Conservation (phyloP, 64 coral and sea anemone species). For the Hydrozoanthus tunicans region DNA sequence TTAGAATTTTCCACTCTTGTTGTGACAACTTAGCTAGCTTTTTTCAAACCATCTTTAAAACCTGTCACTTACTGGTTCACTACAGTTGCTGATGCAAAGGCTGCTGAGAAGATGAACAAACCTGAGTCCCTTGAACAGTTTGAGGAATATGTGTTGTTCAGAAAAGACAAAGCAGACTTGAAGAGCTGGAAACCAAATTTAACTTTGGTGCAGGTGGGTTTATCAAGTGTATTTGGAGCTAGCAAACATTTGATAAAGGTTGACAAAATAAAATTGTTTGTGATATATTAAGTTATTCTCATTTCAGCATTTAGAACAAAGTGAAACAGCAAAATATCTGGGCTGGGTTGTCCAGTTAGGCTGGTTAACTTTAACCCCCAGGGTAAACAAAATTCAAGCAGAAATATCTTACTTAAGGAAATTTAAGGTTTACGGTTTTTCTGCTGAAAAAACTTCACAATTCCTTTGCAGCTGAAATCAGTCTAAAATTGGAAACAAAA, state of each 20-base stretch:
- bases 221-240: background rate
- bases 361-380: too few species aligned
- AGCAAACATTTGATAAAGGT: background rate
- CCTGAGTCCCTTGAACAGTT: conserved; percentile 25
- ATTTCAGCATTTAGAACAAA: too few species aligned
- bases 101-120: conserved; percentile 25
- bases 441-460: too few species aligned
- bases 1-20: background rate
- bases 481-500: too few species aligned
- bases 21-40: background rate
- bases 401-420: too few species aligned
- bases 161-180: conserved; percentile 45
- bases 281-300: background rate
- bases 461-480: too few species aligned
- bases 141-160: conserved; percentile 49
- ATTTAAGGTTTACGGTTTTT: too few species aligned
- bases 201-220: background rate
- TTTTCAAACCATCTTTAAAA: too few species aligned
- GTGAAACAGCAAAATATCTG: too few species aligned
- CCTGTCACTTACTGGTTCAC: too few species aligned
- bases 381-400: too few species aligned
- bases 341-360: too few species aligned
- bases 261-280: background rate
- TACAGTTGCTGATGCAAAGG: conserved; percentile 44
- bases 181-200: conserved; percentile 15